Conservation (phyloP, 2,797 vertebrate genomes). For the Xiphorhynchus erythropygius region DNA sequence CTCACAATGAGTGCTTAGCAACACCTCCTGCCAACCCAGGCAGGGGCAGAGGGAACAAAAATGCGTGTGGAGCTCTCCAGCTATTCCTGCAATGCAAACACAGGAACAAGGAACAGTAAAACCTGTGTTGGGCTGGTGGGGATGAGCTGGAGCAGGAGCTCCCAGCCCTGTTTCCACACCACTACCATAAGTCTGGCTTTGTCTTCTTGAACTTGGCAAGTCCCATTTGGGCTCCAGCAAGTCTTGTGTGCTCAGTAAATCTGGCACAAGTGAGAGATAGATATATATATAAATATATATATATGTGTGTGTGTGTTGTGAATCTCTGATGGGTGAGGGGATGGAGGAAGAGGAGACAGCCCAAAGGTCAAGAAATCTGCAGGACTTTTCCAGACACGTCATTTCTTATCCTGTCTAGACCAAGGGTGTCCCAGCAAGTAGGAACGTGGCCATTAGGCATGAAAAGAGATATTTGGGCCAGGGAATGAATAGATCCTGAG, state of each 20-base stretch:
- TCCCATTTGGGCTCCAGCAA: neutral
- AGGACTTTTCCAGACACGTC: neutral
- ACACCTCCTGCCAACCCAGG: constrained; percentile 41
- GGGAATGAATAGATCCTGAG: neutral
- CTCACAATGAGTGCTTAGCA: constrained; percentile 53
- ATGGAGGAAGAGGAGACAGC: neutral
- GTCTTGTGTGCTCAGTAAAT: neutral
- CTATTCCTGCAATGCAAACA: constrained; percentile 6
- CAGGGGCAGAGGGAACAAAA: neutral
- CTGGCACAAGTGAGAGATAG: neutral
- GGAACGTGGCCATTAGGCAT: fast-evolving
- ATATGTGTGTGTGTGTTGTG: too few relatives aligned
- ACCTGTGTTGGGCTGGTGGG: neutral
- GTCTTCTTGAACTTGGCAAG: neutral
- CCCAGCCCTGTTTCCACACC: neutral
- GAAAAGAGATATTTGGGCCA: neutral
- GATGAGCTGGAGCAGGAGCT: neutral
- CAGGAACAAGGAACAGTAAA: neutral
- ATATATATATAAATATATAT: neutral
- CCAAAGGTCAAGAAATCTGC: neutral
- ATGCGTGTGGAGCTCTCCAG: neutral
- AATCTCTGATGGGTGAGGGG: too few relatives aligned
- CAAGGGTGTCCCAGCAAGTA: neutral
- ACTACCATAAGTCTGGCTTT: neutral
- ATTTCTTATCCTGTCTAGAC: neutral